Evolutionary conservation across 1,140 invertebrate genomes (phyloP), one percentile per base, ranked within the genome.

Genomic region (Phortica variegata): DNA sequence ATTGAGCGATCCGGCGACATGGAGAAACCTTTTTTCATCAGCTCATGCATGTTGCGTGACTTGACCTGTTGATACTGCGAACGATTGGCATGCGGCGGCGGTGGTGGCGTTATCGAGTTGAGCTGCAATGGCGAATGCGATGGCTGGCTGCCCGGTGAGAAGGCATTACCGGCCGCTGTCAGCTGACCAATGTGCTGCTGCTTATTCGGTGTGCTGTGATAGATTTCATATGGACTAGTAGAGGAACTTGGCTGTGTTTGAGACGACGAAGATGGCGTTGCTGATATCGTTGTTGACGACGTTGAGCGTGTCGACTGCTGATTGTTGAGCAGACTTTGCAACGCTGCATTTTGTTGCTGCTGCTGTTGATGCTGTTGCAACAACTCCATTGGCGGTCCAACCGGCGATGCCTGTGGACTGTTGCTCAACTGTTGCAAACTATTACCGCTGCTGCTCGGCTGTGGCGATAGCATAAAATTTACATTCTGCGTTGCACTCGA

Each of bases 21-120:
- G 17, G 76, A 72, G 52, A 77, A 78, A 29, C 79, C 80, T 66
- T 82, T 84, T 70, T 87, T 78, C 7, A 90, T 48, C 78, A 66
- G 72, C 78, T 73, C 61, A 45, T 71, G 66, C 63, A 71, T 73
- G 36, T 74, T 74, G 34, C 71, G 66, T 23, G 70, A 73, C 40
- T 73, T 63, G 73, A 82, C 56, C 56, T 79, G 77, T 49, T 79
- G 79, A 66, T 84, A 79, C 50, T 84, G 83, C 2, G 81, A 81
- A 7, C 23, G 84, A 80, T 31, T 83, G 81, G 65, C 83, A 79
- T 44, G 83, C 75, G 57, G 79, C 58, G 52, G 78, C 69, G 23
- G 72, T 21, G 77, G 50, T 41, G 68, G 60, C 20, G 71, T 50
- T 56, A 34, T 15, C 12, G 10, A 34, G 33, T 15, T 34, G 33